A percentile compares a stretch with the other conserved stretches of the same genome.
Conservation (phyloP, 23 tunicate genomes). For the Halocynthia aurantium region DNA sequence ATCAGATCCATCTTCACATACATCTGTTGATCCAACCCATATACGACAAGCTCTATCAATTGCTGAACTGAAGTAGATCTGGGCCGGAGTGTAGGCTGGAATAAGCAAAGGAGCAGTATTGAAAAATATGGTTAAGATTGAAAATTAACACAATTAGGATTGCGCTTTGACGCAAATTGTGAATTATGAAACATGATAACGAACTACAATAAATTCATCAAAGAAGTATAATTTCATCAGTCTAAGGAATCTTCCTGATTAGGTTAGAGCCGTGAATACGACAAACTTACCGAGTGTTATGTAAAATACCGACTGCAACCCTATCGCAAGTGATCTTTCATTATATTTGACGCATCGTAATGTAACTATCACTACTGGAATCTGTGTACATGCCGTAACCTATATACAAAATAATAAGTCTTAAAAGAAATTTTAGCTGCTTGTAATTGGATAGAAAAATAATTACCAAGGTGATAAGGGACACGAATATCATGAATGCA, state of each 20-base stretch:
- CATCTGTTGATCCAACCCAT: conserved; percentile 68
- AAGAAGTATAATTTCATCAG: no score
- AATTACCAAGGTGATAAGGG: conserved; percentile 73
- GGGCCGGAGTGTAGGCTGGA: conserved; percentile 91
- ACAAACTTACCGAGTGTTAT: conserved; percentile 41
- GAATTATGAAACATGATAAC: no score
- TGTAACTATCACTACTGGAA: conserved; percentile 77
- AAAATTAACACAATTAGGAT: no score
- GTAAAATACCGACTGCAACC: conserved; percentile 67
- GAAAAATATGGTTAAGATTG: no score
- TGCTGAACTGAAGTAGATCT: conserved; percentile 87
- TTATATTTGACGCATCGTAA: conserved; percentile 71
- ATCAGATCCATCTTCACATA: conserved; percentile 41
- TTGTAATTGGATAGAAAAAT: not conserved
- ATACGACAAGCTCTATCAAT: conserved; percentile 92
- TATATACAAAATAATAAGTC: not conserved
- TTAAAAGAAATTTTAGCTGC: no score
- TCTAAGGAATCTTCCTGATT: no score
- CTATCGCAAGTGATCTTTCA: conserved; percentile 83
- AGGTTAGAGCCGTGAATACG: no score
- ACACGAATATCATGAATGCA: conserved; percentile 60
- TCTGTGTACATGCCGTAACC: conserved; percentile 77
- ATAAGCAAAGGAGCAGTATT: no score
- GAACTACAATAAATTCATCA: no score
- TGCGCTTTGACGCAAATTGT: no score